These are phyloP conservation scores for Aethina tumida DNA, from an alignment of 1,140 invertebrate species.

Conservation along the genomic window DNA sequence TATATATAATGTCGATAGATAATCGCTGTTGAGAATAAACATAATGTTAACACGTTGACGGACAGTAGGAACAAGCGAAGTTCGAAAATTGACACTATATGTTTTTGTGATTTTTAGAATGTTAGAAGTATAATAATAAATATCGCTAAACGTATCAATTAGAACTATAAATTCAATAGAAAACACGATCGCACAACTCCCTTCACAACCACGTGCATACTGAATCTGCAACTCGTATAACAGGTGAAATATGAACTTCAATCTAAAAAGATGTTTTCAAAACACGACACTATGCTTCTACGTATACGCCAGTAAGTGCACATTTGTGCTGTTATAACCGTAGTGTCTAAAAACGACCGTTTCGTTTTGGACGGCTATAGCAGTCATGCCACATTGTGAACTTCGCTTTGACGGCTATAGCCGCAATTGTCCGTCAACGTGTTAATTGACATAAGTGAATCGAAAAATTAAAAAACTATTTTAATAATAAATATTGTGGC, in stretches of 20 bases:
- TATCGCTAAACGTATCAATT: conserved; percentile 3
- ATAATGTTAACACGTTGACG: too few species aligned
- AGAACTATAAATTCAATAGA: conserved; percentile 12
- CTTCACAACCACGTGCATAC: conserved; percentile 10
- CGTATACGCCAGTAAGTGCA: conserved; percentile 11
- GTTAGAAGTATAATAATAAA: conserved; percentile 9
- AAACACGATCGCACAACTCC: conserved; percentile 13
- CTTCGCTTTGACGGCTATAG: too few species aligned
- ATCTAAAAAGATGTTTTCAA: conserved; percentile 8
- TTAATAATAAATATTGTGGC: too few species aligned
- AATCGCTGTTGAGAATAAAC: too few species aligned
- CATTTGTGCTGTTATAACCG: conserved; percentile 9
- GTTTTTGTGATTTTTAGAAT: conserved; percentile 11
- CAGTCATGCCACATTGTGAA: too few species aligned
- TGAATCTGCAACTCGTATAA: conserved; percentile 10
- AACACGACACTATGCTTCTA: too few species aligned
- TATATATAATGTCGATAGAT: too few species aligned
- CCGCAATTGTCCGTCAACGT: conserved; percentile 13
- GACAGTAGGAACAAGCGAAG: conserved; percentile 7
- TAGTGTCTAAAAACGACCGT: conserved; percentile 13
- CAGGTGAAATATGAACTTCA: conserved; percentile 13
- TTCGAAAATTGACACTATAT: conserved; percentile 10
- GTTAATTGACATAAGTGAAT: too few species aligned
- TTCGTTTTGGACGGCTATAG: conserved; percentile 11
- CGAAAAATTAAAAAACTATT: too few species aligned